Evolutionary conservation across 2,113 vertebrate genomes (phyloP), one percentile per base, ranked within the genome.

Genomic region (Ariopsis seemanni): DNA sequence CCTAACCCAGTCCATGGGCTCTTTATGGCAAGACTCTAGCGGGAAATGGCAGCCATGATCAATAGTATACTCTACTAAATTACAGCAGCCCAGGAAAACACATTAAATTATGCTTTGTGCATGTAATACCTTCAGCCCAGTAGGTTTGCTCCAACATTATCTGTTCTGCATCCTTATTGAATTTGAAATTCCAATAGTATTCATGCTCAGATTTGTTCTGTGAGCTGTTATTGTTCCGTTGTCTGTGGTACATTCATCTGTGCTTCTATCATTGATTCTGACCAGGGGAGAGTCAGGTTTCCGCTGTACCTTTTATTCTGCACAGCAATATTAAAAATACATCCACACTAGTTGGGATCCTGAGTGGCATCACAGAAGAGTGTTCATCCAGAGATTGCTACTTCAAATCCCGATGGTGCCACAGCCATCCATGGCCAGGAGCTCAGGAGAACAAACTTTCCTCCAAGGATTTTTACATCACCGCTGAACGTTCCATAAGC

Each of bases 161-260:
- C 63, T 91, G 79, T 75, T 74, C 77, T 69, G 42, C 55, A 74
- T 86, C 85, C 87, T 92, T 93, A 91, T 84, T 90, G 88, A 91
- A 91, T 88, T 89, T 86, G 57, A 89, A 86, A 89, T 63, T 74
- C 57, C 77, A 89, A 69, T 88, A 85, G 9, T 71, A 87, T 82
- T 89, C 55, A 60, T 82, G 72, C 81, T 85, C 81, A 87, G 72
- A 50, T 82, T 87, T 87, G 30, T 82, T 83, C 60, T 77, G 20
- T 88, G 85, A 88, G 87, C 89, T 87, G 86, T 90, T 81, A 48
- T 84, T 62, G 83, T 42, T 91, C 75, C 87, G 71, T 85, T 83
- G 85, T 86, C 80, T 81, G 57, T 60, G 34, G 62, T 74, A 60
- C 20, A 27, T 82, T 63, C 57, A 34, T 55, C 17, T 15, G 87